Conservation (phyloP, 1,140 invertebrate species). For the Dendrolimus kikuchii region DNA sequence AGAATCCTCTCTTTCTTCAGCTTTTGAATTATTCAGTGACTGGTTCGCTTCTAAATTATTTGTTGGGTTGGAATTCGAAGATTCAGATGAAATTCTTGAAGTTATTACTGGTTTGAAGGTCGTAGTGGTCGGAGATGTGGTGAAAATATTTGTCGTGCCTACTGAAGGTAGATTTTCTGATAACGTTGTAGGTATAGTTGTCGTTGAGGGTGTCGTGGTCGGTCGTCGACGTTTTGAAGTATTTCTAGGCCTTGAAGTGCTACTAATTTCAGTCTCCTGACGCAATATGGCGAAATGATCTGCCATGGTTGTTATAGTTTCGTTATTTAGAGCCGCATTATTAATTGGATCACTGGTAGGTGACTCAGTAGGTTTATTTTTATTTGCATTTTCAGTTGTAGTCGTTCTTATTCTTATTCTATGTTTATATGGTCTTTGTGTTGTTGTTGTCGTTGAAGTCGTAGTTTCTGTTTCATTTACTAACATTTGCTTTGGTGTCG, state of each 20-base stretch:
- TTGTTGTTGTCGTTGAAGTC: constrained; percentile 24
- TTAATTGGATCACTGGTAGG: constrained; percentile 30
- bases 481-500: constrained; percentile 22
- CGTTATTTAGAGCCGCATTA: constrained; percentile 28
- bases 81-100: constrained; percentile 45
- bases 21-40: constrained; percentile 35
- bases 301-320: constrained; percentile 42
- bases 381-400: constrained; percentile 41
- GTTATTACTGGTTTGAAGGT: constrained; percentile 38
- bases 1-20: constrained; percentile 22
- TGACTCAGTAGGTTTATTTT: constrained; percentile 23
- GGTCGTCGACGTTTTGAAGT: constrained; percentile 56
- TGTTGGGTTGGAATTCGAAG: constrained; percentile 28
- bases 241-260: constrained; percentile 56
- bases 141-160: constrained; percentile 7
- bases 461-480: constrained; percentile 45
- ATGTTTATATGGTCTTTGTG: constrained; percentile 33
- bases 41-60: constrained; percentile 11
- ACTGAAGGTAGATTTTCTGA: too few species aligned
- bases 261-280: constrained; percentile 31
- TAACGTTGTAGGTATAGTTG: background rate
- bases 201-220: constrained; percentile 14
- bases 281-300: constrained; percentile 43
- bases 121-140: constrained; percentile 14
- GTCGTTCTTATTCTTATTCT: constrained; percentile 56